Conservation (phyloP, 2,888 invertebrate genomes). For the Biston betularia region DNA sequence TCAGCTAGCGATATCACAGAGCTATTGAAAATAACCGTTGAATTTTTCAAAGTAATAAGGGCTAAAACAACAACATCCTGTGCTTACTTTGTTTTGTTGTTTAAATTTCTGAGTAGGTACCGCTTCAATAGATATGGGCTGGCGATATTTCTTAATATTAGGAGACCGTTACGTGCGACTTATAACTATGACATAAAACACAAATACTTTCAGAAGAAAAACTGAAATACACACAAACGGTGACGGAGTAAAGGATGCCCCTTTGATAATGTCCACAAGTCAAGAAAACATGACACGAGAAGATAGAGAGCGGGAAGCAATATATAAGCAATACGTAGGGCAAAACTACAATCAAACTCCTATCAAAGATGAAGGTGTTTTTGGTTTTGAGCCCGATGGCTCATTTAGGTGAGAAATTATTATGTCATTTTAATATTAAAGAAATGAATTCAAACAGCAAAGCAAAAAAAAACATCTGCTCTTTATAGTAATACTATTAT, state of each 20-base stretch:
- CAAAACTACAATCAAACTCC: conserved; percentile 86
- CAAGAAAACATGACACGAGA: conserved; percentile 87
- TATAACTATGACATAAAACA: no score
- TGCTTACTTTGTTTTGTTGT: no score
- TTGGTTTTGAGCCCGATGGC: conserved; percentile 82
- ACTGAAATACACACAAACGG: conserved; percentile 71
- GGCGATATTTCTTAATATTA: no score
- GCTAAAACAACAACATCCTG: no score
- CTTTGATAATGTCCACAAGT: conserved; percentile 86
- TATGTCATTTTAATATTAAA: not conserved
- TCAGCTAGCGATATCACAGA: no score
- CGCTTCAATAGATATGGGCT: no score
- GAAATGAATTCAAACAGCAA: conserved; percentile 10
- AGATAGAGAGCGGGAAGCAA: conserved; percentile 77
- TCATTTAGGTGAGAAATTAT: conserved; percentile 75
- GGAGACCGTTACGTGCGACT: no score
- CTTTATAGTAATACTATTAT: conserved; percentile 12
- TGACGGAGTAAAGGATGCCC: conserved; percentile 80
- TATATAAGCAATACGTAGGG: conserved; percentile 74
- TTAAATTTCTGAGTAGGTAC: no score
- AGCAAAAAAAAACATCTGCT: conserved; percentile 27
- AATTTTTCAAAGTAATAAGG: no score
- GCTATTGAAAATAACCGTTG: no score
- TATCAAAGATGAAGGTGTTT: conserved; percentile 87
- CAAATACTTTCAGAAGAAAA: conserved; percentile 70